Evolutionary conservation across 2,888 invertebrate species (phyloP).

Genomic region (Andrena minutula): DNA sequence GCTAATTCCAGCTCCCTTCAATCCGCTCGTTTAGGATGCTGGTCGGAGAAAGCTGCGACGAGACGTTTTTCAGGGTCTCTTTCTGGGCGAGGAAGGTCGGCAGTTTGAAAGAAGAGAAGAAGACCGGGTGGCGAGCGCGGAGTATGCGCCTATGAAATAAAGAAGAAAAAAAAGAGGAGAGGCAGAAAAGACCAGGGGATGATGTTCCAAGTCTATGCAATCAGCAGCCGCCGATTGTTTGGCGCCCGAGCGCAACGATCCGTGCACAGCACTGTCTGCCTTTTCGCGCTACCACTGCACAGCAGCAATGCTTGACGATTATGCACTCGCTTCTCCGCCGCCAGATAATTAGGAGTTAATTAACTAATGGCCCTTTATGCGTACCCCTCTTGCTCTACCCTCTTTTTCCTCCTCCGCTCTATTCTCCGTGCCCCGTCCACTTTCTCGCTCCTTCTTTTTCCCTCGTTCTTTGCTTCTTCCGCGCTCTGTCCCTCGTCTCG

Average conservation of each 20-base stretch:
- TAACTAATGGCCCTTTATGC: slow-evolving; percentile 82
- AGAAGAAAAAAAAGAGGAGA: slow-evolving; percentile 45
- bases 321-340: slow-evolving; percentile 77
- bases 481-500: background rate
- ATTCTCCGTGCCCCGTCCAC: slow-evolving; percentile 31
- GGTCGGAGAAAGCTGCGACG: slow-evolving; percentile 27
- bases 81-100: slow-evolving; percentile 43
- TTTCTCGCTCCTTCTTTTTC: slow-evolving; percentile 22
- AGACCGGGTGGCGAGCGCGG: slow-evolving; percentile 50
- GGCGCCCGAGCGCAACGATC: slow-evolving; percentile 79
- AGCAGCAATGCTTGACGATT: slow-evolving; percentile 76
- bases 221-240: slow-evolving; percentile 78
- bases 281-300: slow-evolving; percentile 73
- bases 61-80: slow-evolving; percentile 48
- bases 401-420: slow-evolving; percentile 43
- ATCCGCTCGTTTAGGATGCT: slow-evolving; percentile 32
- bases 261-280: slow-evolving; percentile 78
- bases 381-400: slow-evolving; percentile 68
- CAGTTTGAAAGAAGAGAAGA: slow-evolving; percentile 63
- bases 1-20: slow-evolving; percentile 13
- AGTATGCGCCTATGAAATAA: slow-evolving; percentile 62
- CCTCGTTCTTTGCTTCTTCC: slow-evolving; percentile 13
- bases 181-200: slow-evolving; percentile 59
- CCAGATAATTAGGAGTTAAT: slow-evolving; percentile 83
- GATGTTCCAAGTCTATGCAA: slow-evolving; percentile 70